A percentile compares a stretch with the other conserved stretches of the same genome.
phyloP scores from a whole-genome alignment of 2,797 vertebrate genomes.

The Champsocephalus gunnari region DNA sequence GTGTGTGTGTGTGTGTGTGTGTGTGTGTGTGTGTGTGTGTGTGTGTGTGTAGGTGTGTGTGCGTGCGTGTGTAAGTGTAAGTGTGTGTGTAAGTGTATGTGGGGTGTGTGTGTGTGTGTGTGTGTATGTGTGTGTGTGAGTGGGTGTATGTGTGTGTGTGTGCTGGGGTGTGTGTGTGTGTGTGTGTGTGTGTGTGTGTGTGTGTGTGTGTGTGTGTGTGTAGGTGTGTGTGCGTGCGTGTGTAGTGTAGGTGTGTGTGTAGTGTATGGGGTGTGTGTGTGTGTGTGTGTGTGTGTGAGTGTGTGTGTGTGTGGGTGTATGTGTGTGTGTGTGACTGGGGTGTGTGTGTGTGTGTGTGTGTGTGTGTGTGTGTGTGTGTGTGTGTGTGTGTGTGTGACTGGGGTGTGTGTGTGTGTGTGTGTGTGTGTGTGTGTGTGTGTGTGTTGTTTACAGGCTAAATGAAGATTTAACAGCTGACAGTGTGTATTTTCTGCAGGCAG shows the following conservation, averaged over 20 bases:
- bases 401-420: too few relatives aligned
- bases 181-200: constrained; percentile 2
- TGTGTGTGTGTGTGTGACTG: background rate
- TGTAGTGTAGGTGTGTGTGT: too few relatives aligned
- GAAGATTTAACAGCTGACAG: constrained; percentile 42
- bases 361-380: background rate
- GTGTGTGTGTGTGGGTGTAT: constrained; percentile 2
- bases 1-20: background rate
- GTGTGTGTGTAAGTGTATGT: background rate
- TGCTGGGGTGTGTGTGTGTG: background rate
- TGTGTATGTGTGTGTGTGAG: too few relatives aligned
- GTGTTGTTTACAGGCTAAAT: constrained; percentile 14
- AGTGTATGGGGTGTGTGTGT: too few relatives aligned
- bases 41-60: constrained; percentile 1
- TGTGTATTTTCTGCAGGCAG: constrained; percentile 37
- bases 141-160: too few relatives aligned
- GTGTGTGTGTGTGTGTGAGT: background rate
- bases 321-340: background rate
- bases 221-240: background rate
- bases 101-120: too few relatives aligned
- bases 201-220: background rate
- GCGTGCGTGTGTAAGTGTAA: background rate
- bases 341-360: too few relatives aligned
- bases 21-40: background rate
- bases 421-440: background rate